Base-by-base conservation (phyloP, 2,113 vertebrate genomes). In the Chloebia gouldiae region DNA sequence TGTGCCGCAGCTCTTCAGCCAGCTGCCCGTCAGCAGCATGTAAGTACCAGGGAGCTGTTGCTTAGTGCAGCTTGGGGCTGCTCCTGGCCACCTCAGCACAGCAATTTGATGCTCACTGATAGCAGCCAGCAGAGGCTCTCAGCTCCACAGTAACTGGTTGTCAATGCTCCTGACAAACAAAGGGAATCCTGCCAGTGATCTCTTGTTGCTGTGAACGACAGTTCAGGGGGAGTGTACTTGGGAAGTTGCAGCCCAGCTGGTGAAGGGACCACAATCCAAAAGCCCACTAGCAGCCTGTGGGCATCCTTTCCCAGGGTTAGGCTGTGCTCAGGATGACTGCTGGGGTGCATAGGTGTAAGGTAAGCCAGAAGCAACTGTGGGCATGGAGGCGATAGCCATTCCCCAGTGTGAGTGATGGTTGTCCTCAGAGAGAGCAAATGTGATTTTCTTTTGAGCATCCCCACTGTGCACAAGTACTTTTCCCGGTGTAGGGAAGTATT, bases 1-100 rank as follows among this genome's bases (percentile, higher is more conserved):
- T 4, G 98, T 99, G 65, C 86, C 98, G 0, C 97, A 98, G 79
- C 99, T 99, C 91, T 99, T 99, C 95, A 98, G 93, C 95, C 97
- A 98, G 3, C 95, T 99, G 79, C 98, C 99, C 6, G 88, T 99
- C 60, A n/a, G 97, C 92, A 99, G 98, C 90, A 98, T 99, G 99
- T 99, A 92, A 98, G 99, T 98, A 84, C 75, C 68, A 85, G 69
- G 57, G 39, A 90, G 64, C 42, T 50, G 20, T 44, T 72, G 75
- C 66, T 45, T 19, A 31, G 18, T 25, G 77, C 40, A 45, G 47
- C 54, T 4, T 13, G 24, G 24, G 87, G 80, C 75, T 85, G 39
- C 59, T 87, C 31, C 73, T 82, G 73, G 37, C 66, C 68, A 47
- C 30, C 19, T 80, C 76, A 69, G 19, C n/a, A 49, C 63, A 59